Percentiles rank a stretch among this genome's conserved stretches.
phyloP scores from a whole-genome alignment of 2,888 invertebrate genomes.

The Flabesymbios commensalis region DNA sequence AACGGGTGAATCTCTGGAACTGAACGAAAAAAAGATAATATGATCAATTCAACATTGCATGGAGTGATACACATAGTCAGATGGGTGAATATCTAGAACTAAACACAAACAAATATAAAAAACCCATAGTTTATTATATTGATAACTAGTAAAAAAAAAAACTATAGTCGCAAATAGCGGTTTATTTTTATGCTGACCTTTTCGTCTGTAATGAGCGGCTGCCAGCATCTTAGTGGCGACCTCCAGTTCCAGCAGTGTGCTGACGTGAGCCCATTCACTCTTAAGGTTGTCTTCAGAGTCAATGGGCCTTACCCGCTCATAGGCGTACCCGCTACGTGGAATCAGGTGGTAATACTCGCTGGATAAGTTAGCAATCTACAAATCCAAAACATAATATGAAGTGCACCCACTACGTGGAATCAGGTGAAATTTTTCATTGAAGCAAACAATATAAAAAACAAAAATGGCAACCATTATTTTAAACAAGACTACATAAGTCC shows the following conservation, averaged over 20 bases:
- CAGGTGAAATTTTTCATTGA: no score
- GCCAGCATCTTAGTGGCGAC: conserved; percentile 59
- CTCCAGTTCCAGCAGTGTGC: conserved; percentile 60
- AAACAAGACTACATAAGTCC: no score
- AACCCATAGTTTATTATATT: background rate
- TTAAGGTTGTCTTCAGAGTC: conserved; percentile 48
- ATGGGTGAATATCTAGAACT: conserved; percentile 58
- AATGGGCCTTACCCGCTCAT: conserved; percentile 60
- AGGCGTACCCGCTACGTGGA: conserved; percentile 62
- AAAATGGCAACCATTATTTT: no score
- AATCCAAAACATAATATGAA: no score
- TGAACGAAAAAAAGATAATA: no score
- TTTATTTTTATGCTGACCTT: conserved; percentile 43
- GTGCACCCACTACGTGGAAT: no score
- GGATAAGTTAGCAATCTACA: conserved; percentile 58
- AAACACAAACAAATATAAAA: no score
- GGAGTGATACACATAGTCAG: conserved; percentile 63
- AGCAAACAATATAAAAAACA: no score
- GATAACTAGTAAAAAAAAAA: no score
- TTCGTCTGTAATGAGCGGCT: conserved; percentile 55
- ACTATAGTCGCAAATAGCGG: no score
- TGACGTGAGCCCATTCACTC: conserved; percentile 51
- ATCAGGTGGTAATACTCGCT: conserved; percentile 64
- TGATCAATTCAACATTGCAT: conserved; percentile 59
- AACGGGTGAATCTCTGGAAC: no score